Conservation (phyloP, 2,888 invertebrate species). For the Cheilosia urbana region DNA sequence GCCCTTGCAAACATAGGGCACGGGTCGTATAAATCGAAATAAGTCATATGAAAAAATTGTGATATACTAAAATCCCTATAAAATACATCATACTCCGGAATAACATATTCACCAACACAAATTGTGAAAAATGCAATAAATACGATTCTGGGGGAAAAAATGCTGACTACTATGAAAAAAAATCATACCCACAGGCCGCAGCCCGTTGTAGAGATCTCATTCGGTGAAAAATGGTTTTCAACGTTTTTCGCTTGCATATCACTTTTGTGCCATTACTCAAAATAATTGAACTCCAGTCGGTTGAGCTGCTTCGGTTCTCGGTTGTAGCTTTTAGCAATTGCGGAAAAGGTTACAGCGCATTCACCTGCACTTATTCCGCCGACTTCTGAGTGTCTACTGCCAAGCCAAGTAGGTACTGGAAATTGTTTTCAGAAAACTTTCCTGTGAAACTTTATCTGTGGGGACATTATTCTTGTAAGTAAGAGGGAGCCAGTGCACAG, state of each 20-base stretch:
- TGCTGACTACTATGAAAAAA: background rate
- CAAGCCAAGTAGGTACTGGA: background rate
- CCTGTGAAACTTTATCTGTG: background rate
- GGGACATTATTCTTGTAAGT: background rate
- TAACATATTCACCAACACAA: background rate
- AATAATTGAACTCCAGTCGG: background rate
- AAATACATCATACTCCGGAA: background rate
- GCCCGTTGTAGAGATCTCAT: no score
- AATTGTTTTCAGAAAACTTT: conserved; percentile 1
- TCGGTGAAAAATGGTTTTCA: no score
- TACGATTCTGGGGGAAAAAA: background rate
- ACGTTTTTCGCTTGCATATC: no score
- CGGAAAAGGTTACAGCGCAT: background rate
- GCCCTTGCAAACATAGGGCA: background rate
- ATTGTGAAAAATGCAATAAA: conserved; percentile 7
- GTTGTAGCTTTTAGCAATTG: background rate
- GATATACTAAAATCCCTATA: background rate
- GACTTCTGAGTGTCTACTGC: background rate
- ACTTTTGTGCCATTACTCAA: background rate
- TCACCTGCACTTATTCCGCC: background rate
- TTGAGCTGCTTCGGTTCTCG: background rate
- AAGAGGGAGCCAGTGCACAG: background rate
- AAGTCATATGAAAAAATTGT: background rate
- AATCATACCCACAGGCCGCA: background rate
- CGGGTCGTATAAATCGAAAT: background rate